A percentile compares a stretch with the other conserved stretches of the same genome.
Evolutionary conservation across 2,888 invertebrate genomes (phyloP).

Genomic region (Metopia argyrocephala): DNA sequence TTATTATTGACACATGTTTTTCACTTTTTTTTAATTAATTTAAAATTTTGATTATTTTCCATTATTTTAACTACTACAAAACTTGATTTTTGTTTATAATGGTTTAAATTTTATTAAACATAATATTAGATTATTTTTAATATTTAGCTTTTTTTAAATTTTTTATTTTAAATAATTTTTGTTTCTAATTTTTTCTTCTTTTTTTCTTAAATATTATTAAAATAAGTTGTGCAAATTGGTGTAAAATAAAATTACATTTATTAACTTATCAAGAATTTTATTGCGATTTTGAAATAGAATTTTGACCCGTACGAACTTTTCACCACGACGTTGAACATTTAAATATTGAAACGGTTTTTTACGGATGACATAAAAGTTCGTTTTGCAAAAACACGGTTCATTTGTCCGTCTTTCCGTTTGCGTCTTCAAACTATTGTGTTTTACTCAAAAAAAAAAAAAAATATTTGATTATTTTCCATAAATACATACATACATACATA

Average conservation of each 20-base stretch:
- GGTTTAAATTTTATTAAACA: too few relatives aligned
- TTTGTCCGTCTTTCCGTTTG: conserved; percentile 27
- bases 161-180: too few relatives aligned
- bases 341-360: conserved; percentile 61
- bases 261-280: conserved; percentile 4
- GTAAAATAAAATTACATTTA: not conserved
- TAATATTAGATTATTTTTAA: too few relatives aligned
- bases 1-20: too few relatives aligned
- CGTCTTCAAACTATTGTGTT: conserved; percentile 54
- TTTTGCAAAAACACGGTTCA: conserved; percentile 60
- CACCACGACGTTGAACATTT: conserved; percentile 64
- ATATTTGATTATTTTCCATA: conserved; percentile 35
- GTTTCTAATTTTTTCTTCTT: too few relatives aligned
- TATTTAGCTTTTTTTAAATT: too few relatives aligned
- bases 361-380: conserved; percentile 62
- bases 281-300: conserved; percentile 32
- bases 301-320: conserved; percentile 64
- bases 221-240: too few relatives aligned
- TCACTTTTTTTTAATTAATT: too few relatives aligned
- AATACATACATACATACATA: not conserved
- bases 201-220: too few relatives aligned
- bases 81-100: too few relatives aligned
- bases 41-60: too few relatives aligned
- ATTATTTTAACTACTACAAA: too few relatives aligned
- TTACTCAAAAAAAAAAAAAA: conserved; percentile 30